phyloP scores from a whole-genome alignment of 2,797 vertebrate genomes.

The Hypotaenidia okinawae region DNA sequence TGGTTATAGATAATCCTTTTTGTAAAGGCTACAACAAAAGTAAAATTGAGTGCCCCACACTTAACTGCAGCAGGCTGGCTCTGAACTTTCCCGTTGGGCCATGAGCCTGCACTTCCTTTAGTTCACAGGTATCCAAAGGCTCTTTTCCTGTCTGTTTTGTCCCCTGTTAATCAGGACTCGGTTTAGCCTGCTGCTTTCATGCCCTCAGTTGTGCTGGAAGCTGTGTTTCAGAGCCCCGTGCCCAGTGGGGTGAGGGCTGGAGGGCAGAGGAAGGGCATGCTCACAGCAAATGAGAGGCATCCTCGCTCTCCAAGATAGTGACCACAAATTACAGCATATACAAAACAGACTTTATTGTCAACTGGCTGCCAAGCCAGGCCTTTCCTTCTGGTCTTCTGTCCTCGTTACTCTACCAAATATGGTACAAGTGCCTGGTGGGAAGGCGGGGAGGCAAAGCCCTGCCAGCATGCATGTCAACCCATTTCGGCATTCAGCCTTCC shows the following conservation, averaged over 20 bases:
- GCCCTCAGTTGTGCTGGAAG: neutral
- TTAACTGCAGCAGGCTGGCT: neutral
- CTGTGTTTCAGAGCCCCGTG: rapidly evolving
- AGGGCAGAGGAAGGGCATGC: neutral
- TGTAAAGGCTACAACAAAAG: neutral
- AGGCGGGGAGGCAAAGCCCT: neutral
- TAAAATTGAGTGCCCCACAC: neutral
- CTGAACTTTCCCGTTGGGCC: neutral
- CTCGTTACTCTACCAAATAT: neutral
- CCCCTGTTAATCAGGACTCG: rapidly evolving
- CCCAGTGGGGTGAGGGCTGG: neutral
- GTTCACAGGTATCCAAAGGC: neutral
- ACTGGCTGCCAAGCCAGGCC: neutral
- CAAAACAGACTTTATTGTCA: neutral
- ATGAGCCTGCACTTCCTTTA: neutral
- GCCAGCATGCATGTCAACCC: neutral
- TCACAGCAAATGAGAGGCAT: rapidly evolving
- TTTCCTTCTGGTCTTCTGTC: neutral
- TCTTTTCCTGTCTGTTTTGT: neutral
- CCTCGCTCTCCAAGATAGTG: neutral
- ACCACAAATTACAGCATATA: neutral
- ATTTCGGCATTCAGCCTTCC: neutral
- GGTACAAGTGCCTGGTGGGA: neutral
- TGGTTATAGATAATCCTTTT: neutral
- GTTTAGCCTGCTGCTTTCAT: neutral